Conservation (phyloP, 2,888 invertebrate species). For the Dascillus cervinus region DNA sequence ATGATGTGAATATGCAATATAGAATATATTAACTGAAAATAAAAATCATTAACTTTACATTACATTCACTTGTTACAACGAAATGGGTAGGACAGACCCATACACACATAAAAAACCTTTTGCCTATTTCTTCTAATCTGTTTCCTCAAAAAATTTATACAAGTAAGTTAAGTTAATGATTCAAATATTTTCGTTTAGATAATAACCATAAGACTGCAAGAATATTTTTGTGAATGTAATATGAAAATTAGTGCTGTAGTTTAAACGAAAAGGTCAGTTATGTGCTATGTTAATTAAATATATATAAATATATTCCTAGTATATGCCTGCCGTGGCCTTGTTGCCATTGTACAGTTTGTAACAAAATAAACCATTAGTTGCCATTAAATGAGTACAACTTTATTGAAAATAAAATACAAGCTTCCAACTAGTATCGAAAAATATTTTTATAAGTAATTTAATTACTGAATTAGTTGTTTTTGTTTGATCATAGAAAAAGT, state of each 20-base stretch:
- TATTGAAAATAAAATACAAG: no score
- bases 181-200: conserved; percentile 14
- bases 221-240: conserved; percentile 21
- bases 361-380: conserved; percentile 14
- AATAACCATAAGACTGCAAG: conserved; percentile 21
- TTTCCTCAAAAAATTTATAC: no score
- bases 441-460: conserved; percentile 3
- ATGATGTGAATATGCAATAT: no score
- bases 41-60: no score
- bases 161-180: conserved; percentile 8
- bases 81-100: no score
- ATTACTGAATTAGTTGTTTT: conserved; percentile 1
- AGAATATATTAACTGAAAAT: no score
- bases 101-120: neutral
- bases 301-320: no score
- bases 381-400: no score
- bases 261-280: no score
- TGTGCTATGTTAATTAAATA: conserved; percentile 11
- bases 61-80: no score
- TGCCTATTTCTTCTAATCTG: no score
- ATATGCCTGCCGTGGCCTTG: conserved; percentile 16
- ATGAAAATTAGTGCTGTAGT: conserved; percentile 12
- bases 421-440: no score
- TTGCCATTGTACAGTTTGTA: conserved; percentile 14
- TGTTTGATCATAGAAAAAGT: neutral